Evolutionary conservation across 2,113 vertebrate species (phyloP).

Genomic region (Malurus cyaneus): DNA sequence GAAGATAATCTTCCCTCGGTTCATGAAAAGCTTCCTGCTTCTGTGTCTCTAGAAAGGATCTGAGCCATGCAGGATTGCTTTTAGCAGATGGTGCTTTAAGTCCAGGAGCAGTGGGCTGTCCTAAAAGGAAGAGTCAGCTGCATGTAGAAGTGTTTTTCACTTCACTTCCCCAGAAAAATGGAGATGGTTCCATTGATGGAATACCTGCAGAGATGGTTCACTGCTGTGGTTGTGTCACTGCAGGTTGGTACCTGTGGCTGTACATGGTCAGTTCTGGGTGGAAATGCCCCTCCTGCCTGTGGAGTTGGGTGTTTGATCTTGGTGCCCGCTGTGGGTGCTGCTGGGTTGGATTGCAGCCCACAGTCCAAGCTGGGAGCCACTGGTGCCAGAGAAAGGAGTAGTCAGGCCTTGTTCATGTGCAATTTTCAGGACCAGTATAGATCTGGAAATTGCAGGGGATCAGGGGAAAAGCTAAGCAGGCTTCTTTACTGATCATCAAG

Average conservation of each 20-base stretch:
- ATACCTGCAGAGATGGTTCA: background rate
- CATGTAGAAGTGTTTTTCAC: background rate
- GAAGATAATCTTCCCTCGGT: background rate
- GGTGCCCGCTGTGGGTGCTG: background rate
- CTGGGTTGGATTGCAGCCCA: background rate
- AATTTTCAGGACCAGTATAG: background rate
- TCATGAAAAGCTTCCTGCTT: background rate
- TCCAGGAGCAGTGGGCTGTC: background rate
- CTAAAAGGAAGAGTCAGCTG: background rate
- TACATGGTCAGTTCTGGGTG: background rate
- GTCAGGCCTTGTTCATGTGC: background rate
- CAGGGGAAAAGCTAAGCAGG: background rate
- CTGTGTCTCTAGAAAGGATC: background rate
- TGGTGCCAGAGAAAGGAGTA: background rate
- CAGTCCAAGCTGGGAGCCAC: background rate
- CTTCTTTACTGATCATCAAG: background rate
- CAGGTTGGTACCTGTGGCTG: background rate
- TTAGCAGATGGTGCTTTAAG: background rate
- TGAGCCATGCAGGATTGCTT: background rate
- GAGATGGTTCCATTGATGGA: background rate
- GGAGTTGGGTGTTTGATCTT: background rate
- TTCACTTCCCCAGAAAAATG: background rate
- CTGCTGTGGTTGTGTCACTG: background rate
- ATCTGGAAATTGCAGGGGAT: background rate
- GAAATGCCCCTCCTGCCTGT: background rate